These are phyloP conservation scores for Vireo altiloquus DNA, from an alignment of 2,113 vertebrate species.

Conservation along the genomic window DNA sequence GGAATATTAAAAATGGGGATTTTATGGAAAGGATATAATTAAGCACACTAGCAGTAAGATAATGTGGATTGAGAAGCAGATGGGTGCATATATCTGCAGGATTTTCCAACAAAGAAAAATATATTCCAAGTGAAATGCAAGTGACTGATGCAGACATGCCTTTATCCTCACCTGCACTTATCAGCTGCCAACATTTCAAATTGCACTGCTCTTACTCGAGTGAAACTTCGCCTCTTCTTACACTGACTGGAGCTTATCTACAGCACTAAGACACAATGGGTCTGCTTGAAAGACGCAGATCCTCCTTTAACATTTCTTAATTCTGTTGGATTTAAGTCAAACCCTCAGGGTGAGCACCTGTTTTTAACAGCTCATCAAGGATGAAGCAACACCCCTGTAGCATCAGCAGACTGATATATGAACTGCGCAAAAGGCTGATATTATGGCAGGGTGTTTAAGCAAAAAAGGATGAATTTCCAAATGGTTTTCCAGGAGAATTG, in stretches of 20 bases:
- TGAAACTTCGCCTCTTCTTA: not conserved
- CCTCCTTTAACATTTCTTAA: constrained; percentile 2
- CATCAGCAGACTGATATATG: not conserved
- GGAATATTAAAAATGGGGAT: not conserved
- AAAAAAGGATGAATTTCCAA: not conserved
- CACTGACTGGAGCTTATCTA: constrained; percentile 37
- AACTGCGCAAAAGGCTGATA: not conserved
- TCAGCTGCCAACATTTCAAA: constrained; percentile 50
- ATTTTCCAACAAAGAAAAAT: constrained; percentile 28
- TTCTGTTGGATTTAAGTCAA: constrained; percentile 38
- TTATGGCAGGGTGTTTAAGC: not conserved
- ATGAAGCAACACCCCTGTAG: not conserved
- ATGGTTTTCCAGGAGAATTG: not conserved
- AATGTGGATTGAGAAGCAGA: constrained; percentile 12
- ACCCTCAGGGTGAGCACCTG: not conserved
- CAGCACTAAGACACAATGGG: not conserved
- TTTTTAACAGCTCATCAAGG: constrained; percentile 8
- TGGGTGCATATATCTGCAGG: not conserved
- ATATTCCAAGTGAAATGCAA: not conserved
- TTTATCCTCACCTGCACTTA: constrained; percentile 62
- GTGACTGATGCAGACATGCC: constrained; percentile 16
- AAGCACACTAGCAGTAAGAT: not conserved
- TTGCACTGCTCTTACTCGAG: not conserved
- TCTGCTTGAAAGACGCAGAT: constrained; percentile 33
- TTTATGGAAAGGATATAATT: constrained; percentile 41